phyloP scores from a whole-genome alignment of 92 coral and sea anemone species.

The Zoanthus sansibaricus region DNA sequence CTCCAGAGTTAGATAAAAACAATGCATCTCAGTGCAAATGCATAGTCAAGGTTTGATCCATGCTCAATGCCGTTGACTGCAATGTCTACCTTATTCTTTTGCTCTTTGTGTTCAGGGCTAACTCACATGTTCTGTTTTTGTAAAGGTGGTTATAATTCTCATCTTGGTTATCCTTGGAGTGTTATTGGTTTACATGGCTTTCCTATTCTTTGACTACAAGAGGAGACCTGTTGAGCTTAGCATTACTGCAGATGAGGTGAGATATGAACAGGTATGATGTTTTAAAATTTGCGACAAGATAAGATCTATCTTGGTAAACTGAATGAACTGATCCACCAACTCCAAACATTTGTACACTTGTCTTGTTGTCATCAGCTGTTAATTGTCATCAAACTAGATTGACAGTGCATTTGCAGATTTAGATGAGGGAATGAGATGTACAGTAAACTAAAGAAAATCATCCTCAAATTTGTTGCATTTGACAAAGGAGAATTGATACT shows the following conservation, averaged over 20 bases:
- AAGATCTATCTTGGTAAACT: not conserved
- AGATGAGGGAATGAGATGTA: too few species aligned
- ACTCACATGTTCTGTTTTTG: too few species aligned
- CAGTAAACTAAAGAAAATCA: too few species aligned
- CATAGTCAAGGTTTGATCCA: too few species aligned
- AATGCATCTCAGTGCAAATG: too few species aligned
- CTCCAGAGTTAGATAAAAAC: too few species aligned
- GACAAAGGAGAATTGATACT: too few species aligned
- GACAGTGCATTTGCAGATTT: not conserved
- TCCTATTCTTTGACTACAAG: slow-evolving; percentile 76
- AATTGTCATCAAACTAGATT: not conserved
- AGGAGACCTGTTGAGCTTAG: slow-evolving; percentile 85
- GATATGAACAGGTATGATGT: slow-evolving; percentile 25
- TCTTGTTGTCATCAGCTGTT: too few species aligned
- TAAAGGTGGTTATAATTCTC: slow-evolving; percentile 89
- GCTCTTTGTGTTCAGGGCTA: not conserved
- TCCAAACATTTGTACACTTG: not conserved
- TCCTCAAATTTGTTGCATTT: too few species aligned
- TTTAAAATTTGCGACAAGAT: not conserved
- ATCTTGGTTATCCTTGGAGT: slow-evolving; percentile 74
- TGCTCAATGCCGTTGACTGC: too few species aligned
- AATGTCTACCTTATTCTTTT: too few species aligned
- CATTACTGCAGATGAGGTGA: slow-evolving; percentile 85
- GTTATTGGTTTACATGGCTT: slow-evolving; percentile 76
- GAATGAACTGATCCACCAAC: not conserved